Conservation (phyloP, 2,888 invertebrate genomes). For the Antitype chi region DNA sequence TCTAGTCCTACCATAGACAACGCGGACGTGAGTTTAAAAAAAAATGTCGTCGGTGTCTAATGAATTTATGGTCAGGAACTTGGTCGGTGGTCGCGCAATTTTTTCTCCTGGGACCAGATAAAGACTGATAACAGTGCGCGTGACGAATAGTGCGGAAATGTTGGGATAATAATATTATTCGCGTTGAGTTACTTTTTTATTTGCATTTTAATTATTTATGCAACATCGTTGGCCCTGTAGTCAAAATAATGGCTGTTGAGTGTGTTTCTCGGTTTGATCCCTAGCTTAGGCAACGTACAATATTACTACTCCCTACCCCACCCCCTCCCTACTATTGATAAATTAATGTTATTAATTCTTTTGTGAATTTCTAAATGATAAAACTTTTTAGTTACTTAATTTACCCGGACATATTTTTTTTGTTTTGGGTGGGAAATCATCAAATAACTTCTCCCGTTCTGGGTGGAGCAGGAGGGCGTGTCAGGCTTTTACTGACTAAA, state of each 20-base stretch:
- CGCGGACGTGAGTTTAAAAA: slow-evolving; percentile 83
- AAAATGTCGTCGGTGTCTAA: slow-evolving; percentile 87
- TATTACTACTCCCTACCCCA: too few species aligned
- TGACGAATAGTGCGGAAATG: slow-evolving; percentile 78
- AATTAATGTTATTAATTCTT: too few species aligned
- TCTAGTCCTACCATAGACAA: slow-evolving; percentile 73
- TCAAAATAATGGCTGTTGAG: not conserved
- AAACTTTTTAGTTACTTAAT: too few species aligned
- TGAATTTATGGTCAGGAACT: slow-evolving; percentile 91
- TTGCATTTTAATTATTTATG: slow-evolving; percentile 7
- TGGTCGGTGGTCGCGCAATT: slow-evolving; percentile 82
- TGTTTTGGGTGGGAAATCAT: too few species aligned
- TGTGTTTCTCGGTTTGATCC: not conserved
- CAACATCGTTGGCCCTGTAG: not conserved
- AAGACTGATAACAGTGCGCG: slow-evolving; percentile 82
- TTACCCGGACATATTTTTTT: too few species aligned
- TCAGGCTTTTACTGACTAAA: too few species aligned
- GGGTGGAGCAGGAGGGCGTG: too few species aligned
- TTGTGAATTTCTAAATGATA: too few species aligned
- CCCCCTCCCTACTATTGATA: too few species aligned
- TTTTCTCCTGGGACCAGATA: slow-evolving; percentile 85
- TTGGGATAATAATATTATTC: slow-evolving; percentile 56
- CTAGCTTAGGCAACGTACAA: not conserved
- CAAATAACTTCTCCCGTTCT: too few species aligned
- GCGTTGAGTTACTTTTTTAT: slow-evolving; percentile 31